Evolutionary conservation across 2,888 invertebrate species (phyloP), one percentile per base, ranked within the genome.

Genomic region (Pachydiplax longipennis): DNA sequence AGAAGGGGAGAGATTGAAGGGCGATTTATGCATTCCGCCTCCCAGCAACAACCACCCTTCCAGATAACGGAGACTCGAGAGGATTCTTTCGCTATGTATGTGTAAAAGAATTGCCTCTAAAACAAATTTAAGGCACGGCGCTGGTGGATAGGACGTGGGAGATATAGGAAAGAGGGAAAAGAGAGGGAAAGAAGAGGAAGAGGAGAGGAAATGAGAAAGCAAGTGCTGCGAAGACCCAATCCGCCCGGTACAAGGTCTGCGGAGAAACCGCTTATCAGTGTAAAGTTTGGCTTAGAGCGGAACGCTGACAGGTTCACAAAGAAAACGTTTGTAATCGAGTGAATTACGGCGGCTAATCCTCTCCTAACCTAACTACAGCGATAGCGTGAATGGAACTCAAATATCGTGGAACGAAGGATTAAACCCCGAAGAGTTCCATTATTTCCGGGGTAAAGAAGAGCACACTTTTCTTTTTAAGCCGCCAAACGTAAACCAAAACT

Each of bases 301-400:
- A 87, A n/a, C 37, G 87, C 37, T 87, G 65, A 61, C 87, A 87
- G 61, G 37, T 65, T 87, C 87, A 87, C 37, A 65, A 37, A 65
- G 87, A 87, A 87, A 87, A 65, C 87, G 31, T 65, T 87, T 65
- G 65, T 87, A 65, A 87, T 87, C 61, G 87, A 87, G 87, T 65
- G 87, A 87, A 87, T 87, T 58, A 87, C 31, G 65, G 87, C 22
- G 10, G 22, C 37, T 87, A 87, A 87, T 61, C 87, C 61, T 87
- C 40, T 61, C 61, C 61, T n/a, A 65, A 40, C 87, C n/a, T 37
- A 61, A 65, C 87, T 65, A 37, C 58, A 87, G 40, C 87, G 61
- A 65, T 48, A 61, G 87, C 61, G 3, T 37, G 8, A 31, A n/a
- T n/a, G 65, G 35, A 65, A 65, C 61, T n/a, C 65, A 37, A 87